Evolutionary conservation across 1,140 invertebrate species (phyloP), one percentile per base, ranked within the genome.

Genomic region (Paraescarpia echinospica): DNA sequence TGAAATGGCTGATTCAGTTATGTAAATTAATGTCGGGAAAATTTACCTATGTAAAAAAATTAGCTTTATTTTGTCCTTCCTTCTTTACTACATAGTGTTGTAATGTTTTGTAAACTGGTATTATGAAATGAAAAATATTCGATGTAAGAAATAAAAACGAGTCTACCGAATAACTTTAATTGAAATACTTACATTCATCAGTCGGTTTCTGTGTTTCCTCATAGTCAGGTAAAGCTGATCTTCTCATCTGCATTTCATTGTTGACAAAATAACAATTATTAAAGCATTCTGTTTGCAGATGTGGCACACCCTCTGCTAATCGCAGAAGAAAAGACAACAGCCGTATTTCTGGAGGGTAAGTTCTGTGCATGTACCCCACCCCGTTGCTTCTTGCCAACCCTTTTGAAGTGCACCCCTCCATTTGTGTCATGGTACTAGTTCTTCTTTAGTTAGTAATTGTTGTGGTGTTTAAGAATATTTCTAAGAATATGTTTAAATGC

Each of bases 321-420:
- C 33, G 90, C 92, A 27, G 92, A 90, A 34, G 92, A 93, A 31
- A 77, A 48, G 31, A 93, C 92, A 48, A 93, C 92, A 27, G 90
- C 92, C 90, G 33, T 14, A 18, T 93, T 93, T 91, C 41, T 93
- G 12, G 92, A 93, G 92, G 92, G 92, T 93, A 93, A 91, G 92
- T 92, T 34, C 92, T 89, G 59, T 33, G 48, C 51, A 90, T 22
- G 59, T 77, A 77, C 59, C 59, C 59, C 59, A 77, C 59, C 59
- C 27, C 59, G 4, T 77, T 77, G 59, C 59, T 77, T 77, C 12
- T 77, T 77, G 59, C 9, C 59, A 77, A 77, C 59, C 22, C 59
- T 77, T 77, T 31, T 12, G 59, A 12, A 6, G 14, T 77, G 59
- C 59, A 27, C 18, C 59, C 59, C 59, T 27, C 14, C 59, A 77